Evolutionary conservation across 2,113 vertebrate species (phyloP), one percentile per base, ranked within the genome.

Genomic region (Cinclus cinclus): DNA sequence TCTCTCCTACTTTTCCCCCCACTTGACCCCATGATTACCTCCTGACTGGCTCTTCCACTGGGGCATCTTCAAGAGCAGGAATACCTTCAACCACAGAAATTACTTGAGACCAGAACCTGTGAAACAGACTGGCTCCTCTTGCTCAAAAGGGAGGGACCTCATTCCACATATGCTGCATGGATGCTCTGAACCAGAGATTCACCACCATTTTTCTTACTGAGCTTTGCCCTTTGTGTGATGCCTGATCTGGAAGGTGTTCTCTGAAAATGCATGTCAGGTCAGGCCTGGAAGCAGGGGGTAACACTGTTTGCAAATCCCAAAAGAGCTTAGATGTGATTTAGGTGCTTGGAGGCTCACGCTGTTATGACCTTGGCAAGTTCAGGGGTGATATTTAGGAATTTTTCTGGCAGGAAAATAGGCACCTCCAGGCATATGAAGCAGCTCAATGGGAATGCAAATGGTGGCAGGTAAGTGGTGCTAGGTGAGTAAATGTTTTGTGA

Each of bases 311-410:
- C 89, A 96, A 83, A 94, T 89, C 95, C 56, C 50, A 27, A 2
- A 81, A 64, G 44, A 91, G 41, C 77, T 94, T 91, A 94, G 86
- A 95, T 96, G 83, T 93, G 92, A 92, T 94, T 93, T 90, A 89
- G 86, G 76, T 90, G 94, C 92, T 96, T 1, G 28, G 76, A 94
- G 80, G 86, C 80, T 95, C 67, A 50, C 37, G 10, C 49, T 67
- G 42, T 80, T 94, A 84, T 82, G 89, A 92, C 91, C 64, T 95
- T 97, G 96, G 96, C 95, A 97, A 81, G 89, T 84, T 94, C 80
- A 87, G 35, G 83, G 73, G 56, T 0, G 1, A 83, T 94, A 92
- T 97, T 95, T 97, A 86, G 95, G 95, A 97, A 94, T 92, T 96
- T 97, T 95, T 92, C 95, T 96, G 96, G 96, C 92, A 94, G 60